These are phyloP conservation scores for Setipinna tenuifilis DNA, from an alignment of 2,797 vertebrate species.

Conservation along the genomic window DNA sequence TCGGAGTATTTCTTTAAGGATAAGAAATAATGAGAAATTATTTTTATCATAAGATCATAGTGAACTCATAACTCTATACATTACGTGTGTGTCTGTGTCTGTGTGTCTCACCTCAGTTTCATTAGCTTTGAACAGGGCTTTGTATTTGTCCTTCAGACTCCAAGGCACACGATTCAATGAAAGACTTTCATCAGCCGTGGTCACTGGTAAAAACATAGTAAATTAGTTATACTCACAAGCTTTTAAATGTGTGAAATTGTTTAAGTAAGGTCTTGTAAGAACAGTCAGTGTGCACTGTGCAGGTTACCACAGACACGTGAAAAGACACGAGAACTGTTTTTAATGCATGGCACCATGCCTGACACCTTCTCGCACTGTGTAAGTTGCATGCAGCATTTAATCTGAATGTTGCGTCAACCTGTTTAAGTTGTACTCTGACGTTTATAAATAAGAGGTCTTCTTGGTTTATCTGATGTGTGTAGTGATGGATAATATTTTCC, in stretches of 20 bases:
- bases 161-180: not conserved
- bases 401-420: too few relatives aligned
- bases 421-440: too few relatives aligned
- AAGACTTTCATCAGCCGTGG: not conserved
- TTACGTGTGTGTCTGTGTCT: not conserved
- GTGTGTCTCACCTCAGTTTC: not conserved
- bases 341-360: too few relatives aligned
- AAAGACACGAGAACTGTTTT: too few relatives aligned
- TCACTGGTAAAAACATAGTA: not conserved
- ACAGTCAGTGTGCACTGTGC: too few relatives aligned
- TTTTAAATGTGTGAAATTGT: not conserved
- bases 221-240: not conserved
- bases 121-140: not conserved
- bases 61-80: not conserved
- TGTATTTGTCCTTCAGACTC: slow-evolving; percentile 1
- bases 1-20: not conserved
- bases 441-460: too few relatives aligned
- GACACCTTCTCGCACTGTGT: too few relatives aligned
- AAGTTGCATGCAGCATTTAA: too few relatives aligned
- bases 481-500: too few relatives aligned
- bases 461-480: too few relatives aligned
- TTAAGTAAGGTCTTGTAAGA: too few relatives aligned
- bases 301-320: too few relatives aligned
- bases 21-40: not conserved
- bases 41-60: not conserved